Evolutionary conservation across 2,113 vertebrate species (phyloP), one percentile per base, ranked within the genome.

Genomic region (Prunella fulvescens): DNA sequence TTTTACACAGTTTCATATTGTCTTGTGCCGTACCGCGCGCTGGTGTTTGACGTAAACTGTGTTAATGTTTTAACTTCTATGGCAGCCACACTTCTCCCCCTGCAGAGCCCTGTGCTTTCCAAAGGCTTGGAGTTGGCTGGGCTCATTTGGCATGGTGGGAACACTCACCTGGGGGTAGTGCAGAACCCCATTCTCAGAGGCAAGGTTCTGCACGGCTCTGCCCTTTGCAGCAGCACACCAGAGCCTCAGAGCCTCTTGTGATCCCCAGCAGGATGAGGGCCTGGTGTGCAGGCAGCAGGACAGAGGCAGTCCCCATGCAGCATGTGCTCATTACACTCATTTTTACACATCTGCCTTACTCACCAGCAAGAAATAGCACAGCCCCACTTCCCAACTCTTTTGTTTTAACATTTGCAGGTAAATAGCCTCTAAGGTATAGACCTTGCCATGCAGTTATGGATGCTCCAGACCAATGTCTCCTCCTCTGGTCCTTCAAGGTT

Each of bases 1-100:
- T 89, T 97, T 96, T 86, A 77, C 81, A 81, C 58, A 90, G 88
- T 95, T 96, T 97, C 86, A 91, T 77, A 91, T 85, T 79, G 48
- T 94, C 78, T 77, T 37, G 16, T 86, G 78, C 77, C 84, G 81
- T 69, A 84, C 90, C 7, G 24, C 82, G 60, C 51, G 11, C 78
- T 85, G 90, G 94, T 3, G 71, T 66, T 62, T 66, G 91, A 96
- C 31, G 54, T 86, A 95, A 85, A 65, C 53, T 48, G 74, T 11
- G 92, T 61, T 93, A 88, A 95, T 69, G 24, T 74, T 71, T 77
- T 81, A 84, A 61, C 77, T 73, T 81, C 86, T 19, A 28, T 73
- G 74, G 86, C 86, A 92, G 65, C 0, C 0, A 47, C 12, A 0
- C 47, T 60, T 88, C 71, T 54, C n/a, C 64, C 62, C 58, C 35